Evolutionary conservation across 1,140 invertebrate genomes (phyloP).

Genomic region (Trichonephila clavata): DNA sequence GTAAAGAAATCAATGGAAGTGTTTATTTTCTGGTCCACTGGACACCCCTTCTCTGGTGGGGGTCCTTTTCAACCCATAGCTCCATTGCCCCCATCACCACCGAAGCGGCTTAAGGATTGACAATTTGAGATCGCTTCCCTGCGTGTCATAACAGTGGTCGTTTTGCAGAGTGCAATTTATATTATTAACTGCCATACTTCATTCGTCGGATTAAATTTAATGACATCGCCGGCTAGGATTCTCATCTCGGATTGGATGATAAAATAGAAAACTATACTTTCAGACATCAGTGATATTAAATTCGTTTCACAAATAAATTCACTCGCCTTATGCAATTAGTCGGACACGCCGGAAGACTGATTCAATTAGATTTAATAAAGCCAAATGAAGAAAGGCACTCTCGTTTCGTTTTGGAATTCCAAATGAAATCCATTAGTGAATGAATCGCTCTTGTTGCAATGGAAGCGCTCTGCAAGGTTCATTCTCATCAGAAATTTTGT

Average conservation of each 20-base stretch:
- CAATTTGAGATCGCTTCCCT: not conserved
- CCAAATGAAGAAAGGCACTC: not conserved
- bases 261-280: constrained; percentile 10
- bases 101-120: not conserved
- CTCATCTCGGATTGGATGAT: not conserved
- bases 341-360: not conserved
- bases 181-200: constrained; percentile 33
- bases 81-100: not conserved
- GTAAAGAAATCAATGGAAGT: constrained; percentile 31
- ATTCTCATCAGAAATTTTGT: not conserved
- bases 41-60: not conserved
- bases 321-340: not conserved
- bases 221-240: not conserved
- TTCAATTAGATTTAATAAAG: constrained; percentile 49
- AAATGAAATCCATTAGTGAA: constrained; percentile 13
- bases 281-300: constrained; percentile 5
- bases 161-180: constrained; percentile 33
- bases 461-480: not conserved
- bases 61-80: not conserved
- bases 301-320: constrained; percentile 41
- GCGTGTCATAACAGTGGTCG: not conserved
- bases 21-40: constrained; percentile 17
- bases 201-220: constrained; percentile 41
- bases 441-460: not conserved
- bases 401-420: constrained; percentile 29